Base-by-base conservation (phyloP, 1,140 invertebrate species). In the Drosophila pallidifrons region DNA sequence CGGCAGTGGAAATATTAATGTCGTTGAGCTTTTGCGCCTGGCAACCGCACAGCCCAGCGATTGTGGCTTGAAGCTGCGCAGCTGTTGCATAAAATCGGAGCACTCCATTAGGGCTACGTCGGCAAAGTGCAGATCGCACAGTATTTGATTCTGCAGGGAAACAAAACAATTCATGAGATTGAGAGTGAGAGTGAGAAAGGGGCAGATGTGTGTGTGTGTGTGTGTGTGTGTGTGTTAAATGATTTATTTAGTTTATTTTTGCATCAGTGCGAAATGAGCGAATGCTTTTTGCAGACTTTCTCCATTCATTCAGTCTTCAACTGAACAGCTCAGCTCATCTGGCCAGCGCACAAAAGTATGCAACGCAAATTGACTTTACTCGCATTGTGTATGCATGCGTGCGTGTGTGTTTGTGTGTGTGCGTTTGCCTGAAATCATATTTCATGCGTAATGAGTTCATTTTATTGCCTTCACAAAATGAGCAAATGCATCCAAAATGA, bases 21-120 rank as follows among this genome's bases (percentile, higher is more conserved):
- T 99, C 41, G 97, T 98, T 78, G 97, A 98, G 79, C 96, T 97
- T 93, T 98, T 98, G 92, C 98, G 94, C 88, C 97, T 94, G 45
- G 97, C 97, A 81, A 98, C 97, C 79, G 97, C 97, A 94, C 97
- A 98, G 92, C 97, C 97, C 91, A 98, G 94, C 89, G 97, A 98
- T 94, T 98, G 97, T 75, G 97, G 97, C 94, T 99, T 98, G 94
- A 98, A 98, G 94, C 97, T 97, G 83, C 97, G 95, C 91, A 99
- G 95, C 94, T 98, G 97, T 93, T 98, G 97, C 97, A 98, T 98
- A 94, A 98, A 98, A 94, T 98, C 97, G 66, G 97, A 97, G 94
- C 96, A 97, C 95, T 98, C 97, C 97, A 98, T 98, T 83, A 98
- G 96, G 92, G 97, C 96, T 75, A 98, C 97, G 96, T 99, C 97